Conservation (phyloP, 1,140 invertebrate genomes). For the Drosophila ercepeae region DNA sequence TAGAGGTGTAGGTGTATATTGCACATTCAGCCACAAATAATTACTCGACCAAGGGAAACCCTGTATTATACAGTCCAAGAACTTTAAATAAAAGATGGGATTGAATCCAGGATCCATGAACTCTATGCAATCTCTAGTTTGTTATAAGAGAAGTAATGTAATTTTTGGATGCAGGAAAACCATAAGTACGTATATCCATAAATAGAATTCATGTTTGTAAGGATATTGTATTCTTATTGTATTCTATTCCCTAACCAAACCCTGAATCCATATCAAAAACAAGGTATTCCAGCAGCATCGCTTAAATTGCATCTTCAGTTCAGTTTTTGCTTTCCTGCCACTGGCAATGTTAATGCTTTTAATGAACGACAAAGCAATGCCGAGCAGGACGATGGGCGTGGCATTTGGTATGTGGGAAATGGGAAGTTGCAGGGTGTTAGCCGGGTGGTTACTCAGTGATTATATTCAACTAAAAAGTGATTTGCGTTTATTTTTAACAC, state of each 20-base stretch:
- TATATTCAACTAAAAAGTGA: constrained; percentile 49
- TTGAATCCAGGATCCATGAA: too few relatives aligned
- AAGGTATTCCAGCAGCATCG: constrained; percentile 8
- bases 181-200: too few relatives aligned
- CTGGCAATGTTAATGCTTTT: constrained; percentile 70
- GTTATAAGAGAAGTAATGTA: too few relatives aligned
- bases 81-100: too few relatives aligned
- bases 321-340: constrained; percentile 32
- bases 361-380: constrained; percentile 36
- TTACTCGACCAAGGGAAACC: neutral
- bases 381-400: constrained; percentile 14
- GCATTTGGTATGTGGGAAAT: constrained; percentile 10
- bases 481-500: constrained; percentile 54
- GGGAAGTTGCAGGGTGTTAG: neutral
- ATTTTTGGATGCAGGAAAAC: too few relatives aligned
- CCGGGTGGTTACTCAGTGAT: constrained; percentile 35
- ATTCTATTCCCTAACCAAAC: neutral
- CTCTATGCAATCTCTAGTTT: too few relatives aligned
- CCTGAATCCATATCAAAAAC: neutral
- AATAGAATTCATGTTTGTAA: too few relatives aligned
- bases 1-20: constrained; percentile 1
- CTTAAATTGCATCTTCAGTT: constrained; percentile 73
- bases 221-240: too few relatives aligned
- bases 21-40: neutral
- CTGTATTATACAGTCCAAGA: neutral